A percentile compares a stretch with the other conserved stretches of the same genome.
These are phyloP conservation scores for Sisyra terminalis DNA, from an alignment of 2,888 invertebrate species.

Conservation along the genomic window DNA sequence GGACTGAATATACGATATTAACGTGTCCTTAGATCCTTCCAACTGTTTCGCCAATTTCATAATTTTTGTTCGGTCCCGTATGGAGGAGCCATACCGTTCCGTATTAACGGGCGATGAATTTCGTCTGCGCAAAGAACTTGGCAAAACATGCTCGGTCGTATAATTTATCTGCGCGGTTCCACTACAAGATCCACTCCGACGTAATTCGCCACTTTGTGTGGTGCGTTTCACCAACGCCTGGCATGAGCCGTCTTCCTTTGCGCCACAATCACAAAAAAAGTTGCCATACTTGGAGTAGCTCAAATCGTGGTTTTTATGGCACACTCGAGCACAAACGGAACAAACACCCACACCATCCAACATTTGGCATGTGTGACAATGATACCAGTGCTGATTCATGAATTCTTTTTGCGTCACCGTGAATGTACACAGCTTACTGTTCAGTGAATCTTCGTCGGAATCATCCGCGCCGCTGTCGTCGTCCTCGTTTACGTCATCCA, in stretches of 20 bases:
- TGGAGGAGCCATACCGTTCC: conserved; percentile 23
- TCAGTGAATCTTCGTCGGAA: conserved; percentile 82
- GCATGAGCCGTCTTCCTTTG: conserved; percentile 76
- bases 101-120: conserved; percentile 37
- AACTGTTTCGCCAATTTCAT: conserved; percentile 36
- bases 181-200: conserved; percentile 14
- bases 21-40: conserved; percentile 32
- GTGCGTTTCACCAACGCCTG: conserved; percentile 47
- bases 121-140: conserved; percentile 41
- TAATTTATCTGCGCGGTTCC: conserved; percentile 22
- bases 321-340: conserved; percentile 92
- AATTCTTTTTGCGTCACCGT: conserved; percentile 94
- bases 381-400: conserved; percentile 98
- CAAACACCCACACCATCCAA: conserved; percentile 97
- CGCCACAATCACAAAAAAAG: conserved; percentile 99
- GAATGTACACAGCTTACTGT: conserved; percentile 89
- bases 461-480: conserved; percentile 89
- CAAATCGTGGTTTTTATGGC: conserved; percentile 91
- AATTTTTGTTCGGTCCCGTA: conserved; percentile 31
- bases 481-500: conserved; percentile 77
- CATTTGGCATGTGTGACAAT: conserved; percentile 98
- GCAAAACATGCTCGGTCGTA: conserved; percentile 32
- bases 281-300: conserved; percentile 96
- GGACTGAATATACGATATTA: conserved; percentile 28
- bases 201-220: conserved; percentile 27